Percentiles rank a stretch among this genome's conserved stretches.
Conservation (phyloP, 2,888 invertebrate species). For the Synanthedon andrenaeformis region DNA sequence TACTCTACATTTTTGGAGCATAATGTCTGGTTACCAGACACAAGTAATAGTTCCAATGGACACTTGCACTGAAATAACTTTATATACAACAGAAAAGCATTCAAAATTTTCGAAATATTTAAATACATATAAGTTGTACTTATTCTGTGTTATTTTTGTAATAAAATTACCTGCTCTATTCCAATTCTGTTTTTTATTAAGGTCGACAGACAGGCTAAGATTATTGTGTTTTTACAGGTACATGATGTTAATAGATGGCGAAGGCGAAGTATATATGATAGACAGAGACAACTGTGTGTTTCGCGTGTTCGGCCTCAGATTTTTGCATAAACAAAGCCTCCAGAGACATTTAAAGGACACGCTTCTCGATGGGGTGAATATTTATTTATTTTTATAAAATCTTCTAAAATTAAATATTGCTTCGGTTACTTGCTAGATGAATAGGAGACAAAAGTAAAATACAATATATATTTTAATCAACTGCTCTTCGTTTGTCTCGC, state of each 20-base stretch:
- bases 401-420: background rate
- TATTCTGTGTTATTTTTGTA: no score
- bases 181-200: no score
- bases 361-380: conserved; percentile 89
- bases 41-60: no score
- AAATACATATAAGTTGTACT: no score
- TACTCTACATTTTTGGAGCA: background rate
- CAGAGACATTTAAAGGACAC: conserved; percentile 81
- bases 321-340: conserved; percentile 81
- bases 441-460: background rate
- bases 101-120: no score
- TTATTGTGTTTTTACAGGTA: conserved; percentile 71
- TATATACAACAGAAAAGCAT: no score
- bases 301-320: conserved; percentile 82
- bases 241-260: conserved; percentile 94
- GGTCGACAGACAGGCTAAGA: no score
- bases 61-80: no score
- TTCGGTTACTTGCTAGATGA: background rate
- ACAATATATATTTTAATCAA: no score
- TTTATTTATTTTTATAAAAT: background rate
- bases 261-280: conserved; percentile 89
- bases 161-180: no score
- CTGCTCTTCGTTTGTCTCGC: no score
- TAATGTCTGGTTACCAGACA: no score
- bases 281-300: conserved; percentile 96